phyloP scores from a whole-genome alignment of 2,113 vertebrate species.

The Holacanthus passer region DNA sequence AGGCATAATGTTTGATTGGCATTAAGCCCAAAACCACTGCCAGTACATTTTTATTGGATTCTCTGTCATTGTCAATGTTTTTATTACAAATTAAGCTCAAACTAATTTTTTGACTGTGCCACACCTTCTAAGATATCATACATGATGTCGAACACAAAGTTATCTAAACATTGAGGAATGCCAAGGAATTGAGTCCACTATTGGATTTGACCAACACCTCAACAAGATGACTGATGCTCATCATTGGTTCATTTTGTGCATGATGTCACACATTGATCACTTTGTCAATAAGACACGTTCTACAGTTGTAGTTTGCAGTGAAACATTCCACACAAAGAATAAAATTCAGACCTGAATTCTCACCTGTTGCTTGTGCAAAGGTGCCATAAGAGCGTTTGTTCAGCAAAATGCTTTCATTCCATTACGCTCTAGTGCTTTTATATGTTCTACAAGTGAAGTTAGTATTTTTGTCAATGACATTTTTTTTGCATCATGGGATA shows the following conservation, averaged over 20 bases:
- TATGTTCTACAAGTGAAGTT: not conserved
- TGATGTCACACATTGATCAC: not conserved
- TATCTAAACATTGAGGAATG: conserved; percentile 29
- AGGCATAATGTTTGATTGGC: conserved; percentile 1
- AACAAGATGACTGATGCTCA: not conserved
- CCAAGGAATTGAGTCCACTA: conserved; percentile 28
- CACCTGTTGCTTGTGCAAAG: conserved; percentile 5
- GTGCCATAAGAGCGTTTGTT: not conserved
- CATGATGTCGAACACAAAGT: conserved; percentile 39
- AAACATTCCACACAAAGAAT: conserved; percentile 28
- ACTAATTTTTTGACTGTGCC: conserved; percentile 19
- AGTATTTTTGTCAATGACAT: conserved; percentile 23
- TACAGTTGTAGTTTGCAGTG: not conserved
- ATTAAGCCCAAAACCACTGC: conserved; percentile 18
- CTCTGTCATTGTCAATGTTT: too few relatives aligned
- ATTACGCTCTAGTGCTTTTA: conserved; percentile 7
- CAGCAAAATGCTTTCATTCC: conserved; percentile 6
- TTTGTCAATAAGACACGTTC: conserved; percentile 16
- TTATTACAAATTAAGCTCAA: conserved; percentile 31
- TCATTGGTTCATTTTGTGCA: conserved; percentile 16
- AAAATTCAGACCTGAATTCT: conserved; percentile 10
- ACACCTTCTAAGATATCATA: conserved; percentile 40
- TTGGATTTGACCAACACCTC: conserved; percentile 19
- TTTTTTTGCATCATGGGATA: conserved; percentile 24
- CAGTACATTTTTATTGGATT: too few relatives aligned